Percentiles rank a stretch among this genome's conserved stretches.
Conservation (phyloP, 2,888 invertebrate species). For the Microctonus hyperodae region DNA sequence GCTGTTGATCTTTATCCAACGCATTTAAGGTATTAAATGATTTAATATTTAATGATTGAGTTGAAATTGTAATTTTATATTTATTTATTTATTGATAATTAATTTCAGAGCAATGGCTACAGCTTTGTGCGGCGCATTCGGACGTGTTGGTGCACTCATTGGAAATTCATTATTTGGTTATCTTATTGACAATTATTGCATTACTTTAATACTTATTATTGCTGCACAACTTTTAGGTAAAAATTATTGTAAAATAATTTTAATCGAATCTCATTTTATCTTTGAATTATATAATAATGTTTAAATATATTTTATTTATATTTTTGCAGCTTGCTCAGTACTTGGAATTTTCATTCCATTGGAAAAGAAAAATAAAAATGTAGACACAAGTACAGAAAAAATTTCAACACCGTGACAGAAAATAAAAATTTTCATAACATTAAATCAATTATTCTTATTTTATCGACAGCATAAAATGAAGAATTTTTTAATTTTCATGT, state of each 20-base stretch:
- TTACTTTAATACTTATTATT: slow-evolving; percentile 65
- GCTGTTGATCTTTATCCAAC: slow-evolving; percentile 83
- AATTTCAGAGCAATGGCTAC: slow-evolving; percentile 76
- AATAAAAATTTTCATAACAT: background rate
- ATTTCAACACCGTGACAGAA: background rate
- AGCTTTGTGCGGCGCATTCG: slow-evolving; percentile 76
- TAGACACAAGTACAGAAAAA: background rate
- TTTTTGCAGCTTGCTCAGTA: slow-evolving; percentile 13
- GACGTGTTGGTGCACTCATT: slow-evolving; percentile 75
- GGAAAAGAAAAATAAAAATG: background rate
- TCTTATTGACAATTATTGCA: slow-evolving; percentile 78
- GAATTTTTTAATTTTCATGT: too few species aligned
- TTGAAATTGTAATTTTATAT: background rate
- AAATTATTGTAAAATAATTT: slow-evolving; percentile 42
- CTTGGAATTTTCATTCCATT: slow-evolving; percentile 10
- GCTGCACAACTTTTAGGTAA: slow-evolving; percentile 75
- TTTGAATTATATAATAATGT: background rate
- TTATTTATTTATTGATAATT: background rate
- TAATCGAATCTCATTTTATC: background rate
- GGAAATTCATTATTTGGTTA: slow-evolving; percentile 79
- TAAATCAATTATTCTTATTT: background rate
- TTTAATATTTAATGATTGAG: too few species aligned
- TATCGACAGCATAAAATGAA: background rate
- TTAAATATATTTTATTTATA: background rate
- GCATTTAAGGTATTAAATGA: slow-evolving; percentile 82